Conservation (phyloP, 2,113 vertebrate species). For the Mobula birostris region DNA sequence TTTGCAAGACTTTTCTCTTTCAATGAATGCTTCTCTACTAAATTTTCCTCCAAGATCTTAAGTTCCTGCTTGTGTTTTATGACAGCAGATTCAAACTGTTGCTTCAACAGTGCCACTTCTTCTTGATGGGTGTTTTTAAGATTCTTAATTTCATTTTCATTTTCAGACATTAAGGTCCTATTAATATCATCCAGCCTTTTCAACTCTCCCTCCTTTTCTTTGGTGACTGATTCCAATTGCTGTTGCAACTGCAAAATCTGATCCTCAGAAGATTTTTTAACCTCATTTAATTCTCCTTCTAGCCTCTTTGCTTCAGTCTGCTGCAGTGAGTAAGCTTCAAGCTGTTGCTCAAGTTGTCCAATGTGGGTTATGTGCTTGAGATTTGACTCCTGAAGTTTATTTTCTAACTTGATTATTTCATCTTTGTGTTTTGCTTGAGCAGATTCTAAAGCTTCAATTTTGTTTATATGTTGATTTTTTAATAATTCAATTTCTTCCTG, state of each 20-base stretch:
- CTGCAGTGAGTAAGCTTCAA: slow-evolving; percentile 38
- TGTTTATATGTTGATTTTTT: slow-evolving; percentile 54
- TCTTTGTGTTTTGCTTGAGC: slow-evolving; percentile 60
- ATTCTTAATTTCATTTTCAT: slow-evolving; percentile 63
- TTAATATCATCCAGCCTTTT: slow-evolving; percentile 60
- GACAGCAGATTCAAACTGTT: slow-evolving; percentile 53
- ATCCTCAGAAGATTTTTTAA: slow-evolving; percentile 56
- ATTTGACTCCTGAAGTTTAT: slow-evolving; percentile 60
- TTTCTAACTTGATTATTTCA: slow-evolving; percentile 61
- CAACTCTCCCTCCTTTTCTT: slow-evolving; percentile 57
- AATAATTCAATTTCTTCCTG: slow-evolving; percentile 61
- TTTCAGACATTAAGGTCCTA: slow-evolving; percentile 58
- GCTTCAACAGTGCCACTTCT: slow-evolving; percentile 66
- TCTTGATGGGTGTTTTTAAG: slow-evolving; percentile 70
- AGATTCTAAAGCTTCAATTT: slow-evolving; percentile 56
- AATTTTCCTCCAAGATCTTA: slow-evolving; percentile 57
- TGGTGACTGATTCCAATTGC: slow-evolving; percentile 55
- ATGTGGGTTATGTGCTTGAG: slow-evolving; percentile 52
- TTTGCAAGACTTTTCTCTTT: slow-evolving; percentile 63
- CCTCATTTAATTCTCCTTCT: slow-evolving; percentile 55
- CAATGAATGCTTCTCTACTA: slow-evolving; percentile 58
- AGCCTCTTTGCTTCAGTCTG: slow-evolving; percentile 51
- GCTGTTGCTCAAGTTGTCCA: slow-evolving; percentile 54
- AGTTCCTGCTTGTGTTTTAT: slow-evolving; percentile 66
- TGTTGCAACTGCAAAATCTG: slow-evolving; percentile 60